Percentiles rank a stretch among this genome's conserved stretches.
These are phyloP conservation scores for Antheraea assamensis DNA, from an alignment of 2,888 invertebrate genomes.

Conservation along the genomic window DNA sequence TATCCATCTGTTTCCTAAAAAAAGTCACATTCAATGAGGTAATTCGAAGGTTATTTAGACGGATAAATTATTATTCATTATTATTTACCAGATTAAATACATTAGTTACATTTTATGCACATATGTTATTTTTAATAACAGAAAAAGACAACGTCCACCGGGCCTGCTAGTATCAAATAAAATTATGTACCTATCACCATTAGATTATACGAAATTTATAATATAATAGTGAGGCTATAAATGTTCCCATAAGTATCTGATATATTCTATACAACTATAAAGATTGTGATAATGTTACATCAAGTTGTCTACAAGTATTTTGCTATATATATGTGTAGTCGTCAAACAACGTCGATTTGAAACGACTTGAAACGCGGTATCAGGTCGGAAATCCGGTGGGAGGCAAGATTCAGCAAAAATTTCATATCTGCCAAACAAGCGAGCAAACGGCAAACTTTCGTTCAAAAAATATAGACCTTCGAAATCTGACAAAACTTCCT, in stretches of 20 bases:
- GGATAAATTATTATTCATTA: too few relatives aligned
- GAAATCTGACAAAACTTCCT: not conserved
- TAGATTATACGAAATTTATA: not conserved
- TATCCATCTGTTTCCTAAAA: too few relatives aligned
- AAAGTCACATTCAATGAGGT: too few relatives aligned
- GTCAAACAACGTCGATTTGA: conserved; percentile 30
- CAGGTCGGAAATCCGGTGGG: conserved; percentile 47
- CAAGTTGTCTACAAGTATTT: conserved; percentile 7
- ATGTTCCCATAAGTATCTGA: not conserved
- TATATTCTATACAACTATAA: not conserved
- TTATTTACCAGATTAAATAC: too few relatives aligned
- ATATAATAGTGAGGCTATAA: not conserved
- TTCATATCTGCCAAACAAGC: conserved; percentile 46
- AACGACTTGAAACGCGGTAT: conserved; percentile 40
- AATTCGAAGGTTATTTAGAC: too few relatives aligned
- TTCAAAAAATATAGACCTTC: conserved; percentile 24
- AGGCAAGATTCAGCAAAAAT: conserved; percentile 45
- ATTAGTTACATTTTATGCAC: too few relatives aligned
- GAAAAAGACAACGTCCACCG: too few relatives aligned
- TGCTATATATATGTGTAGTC: conserved; percentile 4
- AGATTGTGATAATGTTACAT: not conserved
- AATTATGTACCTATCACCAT: too few relatives aligned
- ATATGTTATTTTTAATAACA: too few relatives aligned
- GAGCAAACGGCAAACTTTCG: conserved; percentile 38
- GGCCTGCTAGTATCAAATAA: too few relatives aligned